Conservation (phyloP, 2,797 vertebrate species). For the Tangara arthus region DNA sequence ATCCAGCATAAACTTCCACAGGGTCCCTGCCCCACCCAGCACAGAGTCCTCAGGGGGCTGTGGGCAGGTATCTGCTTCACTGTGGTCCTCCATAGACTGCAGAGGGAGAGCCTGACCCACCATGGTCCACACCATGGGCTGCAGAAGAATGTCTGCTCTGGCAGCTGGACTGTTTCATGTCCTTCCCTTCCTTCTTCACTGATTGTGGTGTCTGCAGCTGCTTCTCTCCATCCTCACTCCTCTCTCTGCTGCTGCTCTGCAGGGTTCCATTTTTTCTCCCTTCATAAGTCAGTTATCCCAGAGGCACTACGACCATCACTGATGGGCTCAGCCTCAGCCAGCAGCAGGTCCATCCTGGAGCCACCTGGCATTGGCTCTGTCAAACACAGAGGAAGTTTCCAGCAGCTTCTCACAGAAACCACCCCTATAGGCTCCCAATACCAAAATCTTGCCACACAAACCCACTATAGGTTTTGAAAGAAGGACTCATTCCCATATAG, state of each 20-base stretch:
- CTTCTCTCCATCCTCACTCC: background rate
- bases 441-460: background rate
- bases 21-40: background rate
- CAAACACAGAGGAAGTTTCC: background rate
- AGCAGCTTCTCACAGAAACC: background rate
- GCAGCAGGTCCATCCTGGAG: background rate
- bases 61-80: background rate
- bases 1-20: background rate
- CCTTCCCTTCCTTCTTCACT: background rate
- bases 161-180: background rate
- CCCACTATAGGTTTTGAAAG: background rate
- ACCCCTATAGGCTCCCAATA: background rate
- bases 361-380: background rate
- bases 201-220: background rate
- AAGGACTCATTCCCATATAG: background rate
- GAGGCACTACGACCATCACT: background rate
- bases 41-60: background rate
- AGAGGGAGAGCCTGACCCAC: background rate
- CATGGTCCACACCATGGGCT: fast-evolving
- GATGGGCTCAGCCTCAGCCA: background rate
- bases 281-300: background rate
- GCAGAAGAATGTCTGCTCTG: background rate
- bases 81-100: background rate
- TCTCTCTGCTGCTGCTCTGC: background rate
- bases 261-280: background rate